Conservation (phyloP, 2,888 invertebrate genomes). For the Rhagophthalmus giganteus region DNA sequence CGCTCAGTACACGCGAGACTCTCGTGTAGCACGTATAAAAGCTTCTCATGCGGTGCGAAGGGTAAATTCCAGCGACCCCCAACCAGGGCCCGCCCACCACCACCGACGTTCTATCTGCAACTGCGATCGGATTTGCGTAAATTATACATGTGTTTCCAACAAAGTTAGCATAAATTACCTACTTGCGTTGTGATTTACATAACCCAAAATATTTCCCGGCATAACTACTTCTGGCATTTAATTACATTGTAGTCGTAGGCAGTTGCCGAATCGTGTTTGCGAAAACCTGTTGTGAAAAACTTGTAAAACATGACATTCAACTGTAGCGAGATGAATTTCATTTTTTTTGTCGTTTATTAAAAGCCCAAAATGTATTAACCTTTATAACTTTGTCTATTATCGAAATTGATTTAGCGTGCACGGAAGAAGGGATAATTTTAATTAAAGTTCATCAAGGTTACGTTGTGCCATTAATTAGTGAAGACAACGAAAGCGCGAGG, state of each 20-base stretch:
- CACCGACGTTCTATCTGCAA: conserved; percentile 32
- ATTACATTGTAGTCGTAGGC: conserved; percentile 25
- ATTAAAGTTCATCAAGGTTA: conserved; percentile 33
- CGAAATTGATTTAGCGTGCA: conserved; percentile 32
- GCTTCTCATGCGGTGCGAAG: conserved; percentile 23
- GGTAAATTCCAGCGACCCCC: conserved; percentile 37
- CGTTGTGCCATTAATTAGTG: conserved; percentile 32
- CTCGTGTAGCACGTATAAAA: conserved; percentile 30
- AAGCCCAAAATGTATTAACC: conserved; percentile 30
- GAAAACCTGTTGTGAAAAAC: conserved; percentile 8
- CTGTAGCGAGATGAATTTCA: not conserved
- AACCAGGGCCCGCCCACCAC: conserved; percentile 47
- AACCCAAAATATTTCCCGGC: conserved; percentile 39
- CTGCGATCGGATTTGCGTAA: conserved; percentile 34
- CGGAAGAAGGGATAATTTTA: conserved; percentile 26
- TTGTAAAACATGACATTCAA: not conserved
- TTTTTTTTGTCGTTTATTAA: not conserved
- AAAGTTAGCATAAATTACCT: conserved; percentile 38
- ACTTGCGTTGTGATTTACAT: conserved; percentile 38
- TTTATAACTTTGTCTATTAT: conserved; percentile 37
- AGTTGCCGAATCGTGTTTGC: conserved; percentile 3
- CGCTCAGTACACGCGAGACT: conserved; percentile 49
- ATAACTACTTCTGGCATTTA: conserved; percentile 34
- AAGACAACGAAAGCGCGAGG: conserved; percentile 28
- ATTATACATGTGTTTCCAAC: conserved; percentile 41